Conservation (phyloP, 2,113 vertebrate species). For the Bombycilla garrulus region DNA sequence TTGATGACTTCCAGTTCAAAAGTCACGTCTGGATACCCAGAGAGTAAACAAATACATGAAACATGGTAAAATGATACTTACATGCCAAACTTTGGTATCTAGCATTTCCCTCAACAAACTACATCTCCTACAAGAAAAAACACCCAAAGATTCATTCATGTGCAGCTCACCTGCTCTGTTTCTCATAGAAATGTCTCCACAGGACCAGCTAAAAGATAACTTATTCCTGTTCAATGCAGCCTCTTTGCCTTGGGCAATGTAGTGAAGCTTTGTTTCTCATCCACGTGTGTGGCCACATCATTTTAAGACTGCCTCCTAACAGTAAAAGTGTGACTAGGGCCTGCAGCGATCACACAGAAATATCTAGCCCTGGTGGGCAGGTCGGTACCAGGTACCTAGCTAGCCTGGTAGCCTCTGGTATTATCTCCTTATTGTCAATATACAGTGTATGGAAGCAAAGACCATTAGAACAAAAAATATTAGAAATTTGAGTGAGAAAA, state of each 20-base stretch:
- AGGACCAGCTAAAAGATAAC: not conserved
- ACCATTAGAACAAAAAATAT: not conserved
- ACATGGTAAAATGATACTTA: not conserved
- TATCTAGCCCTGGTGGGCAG: not conserved
- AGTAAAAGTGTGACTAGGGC: fast-evolving
- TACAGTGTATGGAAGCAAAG: not conserved
- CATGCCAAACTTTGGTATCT: not conserved
- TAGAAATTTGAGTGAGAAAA: not conserved
- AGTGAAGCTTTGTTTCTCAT: not conserved
- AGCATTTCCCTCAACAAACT: not conserved
- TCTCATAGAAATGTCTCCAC: not conserved
- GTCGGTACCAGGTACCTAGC: too few relatives aligned
- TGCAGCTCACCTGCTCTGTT: not conserved
- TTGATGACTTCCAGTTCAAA: not conserved
- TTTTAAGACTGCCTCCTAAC: not conserved
- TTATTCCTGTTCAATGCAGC: not conserved
- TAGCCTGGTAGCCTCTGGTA: too few relatives aligned
- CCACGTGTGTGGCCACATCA: fast-evolving
- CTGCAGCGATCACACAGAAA: not conserved
- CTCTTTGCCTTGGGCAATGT: too few relatives aligned
- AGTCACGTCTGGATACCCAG: not conserved
- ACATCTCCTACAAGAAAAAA: not conserved
- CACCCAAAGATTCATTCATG: not conserved
- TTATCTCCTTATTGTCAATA: not conserved
- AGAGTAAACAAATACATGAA: not conserved